Evolutionary conservation across 2,797 vertebrate genomes (phyloP).

Genomic region (Phrynocephalus vlangalii): DNA sequence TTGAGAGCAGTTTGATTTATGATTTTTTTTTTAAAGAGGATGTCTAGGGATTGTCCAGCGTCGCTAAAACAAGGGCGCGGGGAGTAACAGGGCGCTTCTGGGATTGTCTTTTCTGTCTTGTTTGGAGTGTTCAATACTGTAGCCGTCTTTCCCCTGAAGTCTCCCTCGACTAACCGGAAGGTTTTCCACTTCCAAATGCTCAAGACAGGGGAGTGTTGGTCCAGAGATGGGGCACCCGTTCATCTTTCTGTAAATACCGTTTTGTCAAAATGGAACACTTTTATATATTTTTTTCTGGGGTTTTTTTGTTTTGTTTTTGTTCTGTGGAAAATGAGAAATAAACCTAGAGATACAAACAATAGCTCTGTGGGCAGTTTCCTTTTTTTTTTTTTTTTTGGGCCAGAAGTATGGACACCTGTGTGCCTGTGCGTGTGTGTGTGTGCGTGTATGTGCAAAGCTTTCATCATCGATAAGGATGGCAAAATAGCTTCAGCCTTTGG

Average conservation of each 20-base stretch:
- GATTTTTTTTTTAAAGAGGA: background rate
- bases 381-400: background rate
- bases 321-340: constrained; percentile 43
- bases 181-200: background rate
- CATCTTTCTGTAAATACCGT: background rate
- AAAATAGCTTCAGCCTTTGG: background rate
- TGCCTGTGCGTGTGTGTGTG: background rate
- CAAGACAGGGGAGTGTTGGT: background rate
- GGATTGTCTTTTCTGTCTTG: background rate
- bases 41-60: background rate
- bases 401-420: too few relatives aligned
- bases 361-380: background rate
- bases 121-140: constrained; percentile 23
- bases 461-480: background rate
- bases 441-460: background rate
- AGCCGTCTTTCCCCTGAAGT: background rate
- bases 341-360: constrained; percentile 26
- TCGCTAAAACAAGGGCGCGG: background rate
- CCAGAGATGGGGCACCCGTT: background rate
- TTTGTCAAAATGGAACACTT: constrained; percentile 22
- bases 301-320: constrained; percentile 5
- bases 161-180: background rate
- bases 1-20: background rate
- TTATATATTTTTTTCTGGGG: constrained; percentile 26
- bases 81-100: background rate